These are phyloP conservation scores for Macroglossus sobrinus DNA, from an alignment of 2,113 vertebrate genomes.

Conservation along the genomic window DNA sequence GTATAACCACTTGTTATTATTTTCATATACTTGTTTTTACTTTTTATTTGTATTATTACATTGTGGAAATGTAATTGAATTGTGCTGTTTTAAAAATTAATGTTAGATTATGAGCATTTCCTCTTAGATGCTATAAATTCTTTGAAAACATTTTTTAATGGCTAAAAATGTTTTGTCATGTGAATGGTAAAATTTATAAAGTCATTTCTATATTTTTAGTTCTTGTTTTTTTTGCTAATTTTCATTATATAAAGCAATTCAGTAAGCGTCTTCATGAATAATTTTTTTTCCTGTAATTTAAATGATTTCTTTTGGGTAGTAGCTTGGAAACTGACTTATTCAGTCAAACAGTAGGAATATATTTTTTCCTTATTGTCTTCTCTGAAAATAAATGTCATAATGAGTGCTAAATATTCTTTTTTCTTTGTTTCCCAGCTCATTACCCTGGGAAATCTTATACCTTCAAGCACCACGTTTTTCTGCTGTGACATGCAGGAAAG, in stretches of 20 bases:
- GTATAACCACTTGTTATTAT: neutral
- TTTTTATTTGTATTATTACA: neutral
- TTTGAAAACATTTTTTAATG: conserved; percentile 38
- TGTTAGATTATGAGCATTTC: neutral
- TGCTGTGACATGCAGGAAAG: conserved; percentile 94
- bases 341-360: neutral
- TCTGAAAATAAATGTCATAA: conserved; percentile 36
- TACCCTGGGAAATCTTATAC: conserved; percentile 87
- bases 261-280: neutral
- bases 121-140: neutral
- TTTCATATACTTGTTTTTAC: neutral
- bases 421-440: conserved; percentile 80
- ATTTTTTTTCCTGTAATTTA: neutral
- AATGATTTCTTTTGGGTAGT: neutral
- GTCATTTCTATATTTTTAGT: neutral
- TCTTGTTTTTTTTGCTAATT: neutral
- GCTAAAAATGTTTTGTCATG: neutral
- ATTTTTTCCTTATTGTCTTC: conserved; percentile 11
- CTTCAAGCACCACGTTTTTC: conserved; percentile 90
- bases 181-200: conserved; percentile 2
- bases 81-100: neutral
- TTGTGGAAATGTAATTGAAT: neutral
- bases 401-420: conserved; percentile 1
- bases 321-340: neutral
- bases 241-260: neutral